These are phyloP conservation scores for Neoascia interrupta DNA, from an alignment of 2,888 invertebrate species.

Conservation along the genomic window DNA sequence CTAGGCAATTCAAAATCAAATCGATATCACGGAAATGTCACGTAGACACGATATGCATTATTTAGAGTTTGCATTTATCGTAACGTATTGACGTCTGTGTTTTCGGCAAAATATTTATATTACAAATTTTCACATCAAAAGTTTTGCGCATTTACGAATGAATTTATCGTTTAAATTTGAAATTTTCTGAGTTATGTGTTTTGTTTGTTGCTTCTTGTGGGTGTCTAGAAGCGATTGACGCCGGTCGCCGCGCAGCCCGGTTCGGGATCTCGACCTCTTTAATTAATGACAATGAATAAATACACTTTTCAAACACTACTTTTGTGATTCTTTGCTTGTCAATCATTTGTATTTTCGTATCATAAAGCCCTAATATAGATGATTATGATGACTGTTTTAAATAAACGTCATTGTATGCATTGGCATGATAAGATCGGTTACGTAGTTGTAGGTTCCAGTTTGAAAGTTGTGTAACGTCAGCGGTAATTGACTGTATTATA, in stretches of 20 bases:
- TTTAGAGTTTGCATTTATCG: slow-evolving; percentile 1
- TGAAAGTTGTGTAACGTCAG: too few relatives aligned
- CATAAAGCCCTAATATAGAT: too few relatives aligned
- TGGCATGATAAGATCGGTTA: too few relatives aligned
- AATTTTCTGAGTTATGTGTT: neutral
- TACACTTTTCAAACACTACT: too few relatives aligned
- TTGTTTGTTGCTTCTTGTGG: neutral
- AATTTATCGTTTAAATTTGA: neutral
- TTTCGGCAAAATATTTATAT: slow-evolving; percentile 4
- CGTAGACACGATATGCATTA: slow-evolving; percentile 2
- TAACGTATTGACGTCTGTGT: slow-evolving; percentile 15
- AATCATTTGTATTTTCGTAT: too few relatives aligned
- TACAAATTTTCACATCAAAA: neutral
- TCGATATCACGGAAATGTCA: slow-evolving; percentile 12
- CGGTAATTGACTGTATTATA: too few relatives aligned
- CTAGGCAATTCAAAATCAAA: slow-evolving; percentile 1
- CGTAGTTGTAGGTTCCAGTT: too few relatives aligned
- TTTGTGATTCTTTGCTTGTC: too few relatives aligned
- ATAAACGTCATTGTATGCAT: too few relatives aligned
- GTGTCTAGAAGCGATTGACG: slow-evolving; percentile 11
- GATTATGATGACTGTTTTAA: too few relatives aligned
- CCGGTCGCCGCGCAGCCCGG: too few relatives aligned
- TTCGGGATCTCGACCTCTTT: too few relatives aligned
- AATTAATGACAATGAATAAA: neutral
- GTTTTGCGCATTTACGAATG: slow-evolving; percentile 14